Evolutionary conservation across 64 coral and sea anemone species (phyloP), one percentile per base, ranked within the genome.

Genomic region (Pachyseris speciosa): DNA sequence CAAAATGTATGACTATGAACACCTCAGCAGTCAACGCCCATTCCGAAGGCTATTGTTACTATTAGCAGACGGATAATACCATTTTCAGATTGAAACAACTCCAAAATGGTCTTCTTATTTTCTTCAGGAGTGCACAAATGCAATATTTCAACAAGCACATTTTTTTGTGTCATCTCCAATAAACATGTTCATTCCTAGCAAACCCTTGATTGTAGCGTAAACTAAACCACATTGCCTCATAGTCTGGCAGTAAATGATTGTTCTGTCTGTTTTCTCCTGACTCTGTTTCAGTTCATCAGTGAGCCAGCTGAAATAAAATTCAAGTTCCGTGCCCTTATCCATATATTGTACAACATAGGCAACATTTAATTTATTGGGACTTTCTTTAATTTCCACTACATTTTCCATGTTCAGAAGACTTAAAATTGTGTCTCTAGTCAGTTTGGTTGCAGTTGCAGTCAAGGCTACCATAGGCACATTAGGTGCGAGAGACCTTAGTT

Each of bases 1-100:
- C 78, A 75, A 48, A 85, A 38, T 85, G 79, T 16, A 92, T 92
- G 3, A 75, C 73, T 58, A 7, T 92, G 78, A 1, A 92, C 78
- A 0, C 68, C 88, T 53, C 49, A 50, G 19, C 74, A 90, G 61
- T 90, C 63, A 10, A 90, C 42, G 36, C 88, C 74, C 75, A 83
- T 90, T 28, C 88, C 88, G 73, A 91, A 91, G 15, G 89, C 79
- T 27, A 84, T 84, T 27, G 91, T 93, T 68, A 83, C 92, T 65
- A 94, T 63, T 0, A 94, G 64, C 43, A 94, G 0, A 22, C 92
- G n/a, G 6, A 94, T 51, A 5, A 63, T 83, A 61, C 92, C 63
- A 53, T 67, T 67, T 16, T 86, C 83, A 24, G 34, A 12, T 20
- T 87, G 81, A 45, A 93, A 93, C 29, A 81, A 86, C 5, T 86